Evolutionary conservation across 2,797 vertebrate genomes (phyloP).

Genomic region (Pangasius macronema): DNA sequence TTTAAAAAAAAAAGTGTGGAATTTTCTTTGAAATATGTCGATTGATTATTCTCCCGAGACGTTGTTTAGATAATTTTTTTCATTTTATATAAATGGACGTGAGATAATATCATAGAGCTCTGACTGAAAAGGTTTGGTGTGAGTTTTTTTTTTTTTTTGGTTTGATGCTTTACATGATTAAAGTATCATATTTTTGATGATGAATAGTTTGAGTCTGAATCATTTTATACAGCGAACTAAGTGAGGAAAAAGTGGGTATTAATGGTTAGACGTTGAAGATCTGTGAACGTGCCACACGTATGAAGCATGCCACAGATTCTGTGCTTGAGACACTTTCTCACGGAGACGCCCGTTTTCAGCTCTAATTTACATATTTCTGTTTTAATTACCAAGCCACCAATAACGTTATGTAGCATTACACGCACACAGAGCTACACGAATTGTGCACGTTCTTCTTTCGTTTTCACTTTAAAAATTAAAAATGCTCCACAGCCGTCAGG

Average conservation of each 20-base stretch:
- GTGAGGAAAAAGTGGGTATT: not conserved
- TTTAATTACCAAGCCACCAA: not conserved
- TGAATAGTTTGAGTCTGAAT: not conserved
- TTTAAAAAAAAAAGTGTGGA: not conserved
- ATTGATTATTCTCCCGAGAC: not conserved
- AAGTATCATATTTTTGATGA: not conserved
- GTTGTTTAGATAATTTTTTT: not conserved
- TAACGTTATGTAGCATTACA: not conserved
- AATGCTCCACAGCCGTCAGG: not conserved
- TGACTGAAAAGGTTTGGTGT: not conserved
- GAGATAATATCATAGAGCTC: not conserved
- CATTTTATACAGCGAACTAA: not conserved
- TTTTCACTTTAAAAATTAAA: not conserved
- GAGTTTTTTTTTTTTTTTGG: not conserved
- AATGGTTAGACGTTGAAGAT: not conserved
- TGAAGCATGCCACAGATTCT: not conserved
- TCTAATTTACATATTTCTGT: not conserved
- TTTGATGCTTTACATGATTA: constrained; percentile 4
- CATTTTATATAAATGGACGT: not conserved
- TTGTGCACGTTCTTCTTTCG: not conserved
- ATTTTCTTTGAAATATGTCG: not conserved
- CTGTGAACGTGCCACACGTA: not conserved
- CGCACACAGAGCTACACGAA: not conserved
- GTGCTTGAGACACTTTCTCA: not conserved
- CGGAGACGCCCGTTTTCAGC: not conserved